Percentiles rank a stretch among this genome's conserved stretches.
These are phyloP conservation scores for Tridacna gigas DNA, from an alignment of 2,888 invertebrate species.

Conservation along the genomic window DNA sequence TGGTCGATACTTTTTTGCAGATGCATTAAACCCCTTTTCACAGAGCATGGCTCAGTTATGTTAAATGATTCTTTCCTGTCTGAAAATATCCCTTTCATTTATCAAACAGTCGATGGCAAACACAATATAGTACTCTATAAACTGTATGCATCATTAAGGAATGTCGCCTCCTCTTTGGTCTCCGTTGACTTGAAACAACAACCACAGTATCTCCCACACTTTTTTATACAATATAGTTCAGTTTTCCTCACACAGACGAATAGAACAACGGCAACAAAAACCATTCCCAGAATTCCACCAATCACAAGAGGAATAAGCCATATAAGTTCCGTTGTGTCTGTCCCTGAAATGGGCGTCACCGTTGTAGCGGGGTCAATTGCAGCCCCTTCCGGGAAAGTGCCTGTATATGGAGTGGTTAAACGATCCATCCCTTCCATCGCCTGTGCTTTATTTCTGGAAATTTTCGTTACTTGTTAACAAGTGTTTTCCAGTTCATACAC, in stretches of 20 bases:
- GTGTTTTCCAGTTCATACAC: no score
- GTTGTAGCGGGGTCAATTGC: neutral
- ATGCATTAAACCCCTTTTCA: neutral
- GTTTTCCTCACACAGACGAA: slow-evolving; percentile 11
- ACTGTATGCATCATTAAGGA: slow-evolving; percentile 5
- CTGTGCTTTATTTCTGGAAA: no score
- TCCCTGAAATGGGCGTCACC: neutral
- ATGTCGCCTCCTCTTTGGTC: neutral
- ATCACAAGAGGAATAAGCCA: slow-evolving; percentile 21
- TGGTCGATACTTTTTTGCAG: neutral
- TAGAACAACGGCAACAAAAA: neutral
- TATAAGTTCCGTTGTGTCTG: neutral
- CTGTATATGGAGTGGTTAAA: no score
- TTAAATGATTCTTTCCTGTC: neutral
- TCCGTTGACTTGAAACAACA: neutral
- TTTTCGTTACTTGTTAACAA: no score
- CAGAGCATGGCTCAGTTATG: neutral
- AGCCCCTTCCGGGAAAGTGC: neutral
- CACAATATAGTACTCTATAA: neutral
- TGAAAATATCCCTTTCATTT: neutral
- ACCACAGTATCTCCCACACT: neutral
- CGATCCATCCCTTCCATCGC: no score
- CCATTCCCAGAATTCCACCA: slow-evolving; percentile 16
- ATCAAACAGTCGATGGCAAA: no score
- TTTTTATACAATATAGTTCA: slow-evolving; percentile 13